Evolutionary conservation across 2,888 invertebrate genomes (phyloP).

Genomic region (Odontocolon sp.): DNA sequence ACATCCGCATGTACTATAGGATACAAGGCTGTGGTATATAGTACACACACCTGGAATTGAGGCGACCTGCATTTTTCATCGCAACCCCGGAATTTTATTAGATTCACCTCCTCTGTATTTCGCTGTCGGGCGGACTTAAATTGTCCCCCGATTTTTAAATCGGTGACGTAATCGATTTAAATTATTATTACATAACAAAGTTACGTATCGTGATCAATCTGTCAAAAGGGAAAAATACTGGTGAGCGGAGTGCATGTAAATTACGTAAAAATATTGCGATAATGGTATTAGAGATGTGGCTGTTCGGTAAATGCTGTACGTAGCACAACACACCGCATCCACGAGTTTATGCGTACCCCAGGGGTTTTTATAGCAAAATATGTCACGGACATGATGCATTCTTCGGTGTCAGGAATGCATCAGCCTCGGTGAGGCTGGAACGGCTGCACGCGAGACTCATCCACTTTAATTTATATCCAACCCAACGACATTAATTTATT

Average conservation of each 20-base stretch:
- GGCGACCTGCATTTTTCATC: constrained; percentile 37
- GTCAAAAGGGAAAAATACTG: background rate
- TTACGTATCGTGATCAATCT: constrained; percentile 40
- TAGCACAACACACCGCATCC: background rate
- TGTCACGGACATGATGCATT: constrained; percentile 36
- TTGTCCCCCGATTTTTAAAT: no score
- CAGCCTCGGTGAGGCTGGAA: constrained; percentile 25
- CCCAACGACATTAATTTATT: constrained; percentile 53
- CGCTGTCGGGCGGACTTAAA: no score
- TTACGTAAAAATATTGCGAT: constrained; percentile 39
- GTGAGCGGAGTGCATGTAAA: constrained; percentile 18
- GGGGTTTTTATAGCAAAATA: constrained; percentile 41
- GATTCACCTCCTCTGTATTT: constrained; percentile 12
- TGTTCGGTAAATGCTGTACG: background rate
- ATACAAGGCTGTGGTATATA: background rate
- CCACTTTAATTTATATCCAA: constrained; percentile 49
- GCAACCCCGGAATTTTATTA: constrained; percentile 23
- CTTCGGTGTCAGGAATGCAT: constrained; percentile 44
- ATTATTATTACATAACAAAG: constrained; percentile 30
- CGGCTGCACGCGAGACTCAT: constrained; percentile 39
- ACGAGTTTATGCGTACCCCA: constrained; percentile 22
- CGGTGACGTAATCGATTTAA: constrained; percentile 13
- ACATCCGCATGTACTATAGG: background rate
- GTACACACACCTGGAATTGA: constrained; percentile 5
- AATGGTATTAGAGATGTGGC: constrained; percentile 38